Evolutionary conservation across 1,140 invertebrate genomes (phyloP).

Genomic region (Heliconius melpomene): DNA sequence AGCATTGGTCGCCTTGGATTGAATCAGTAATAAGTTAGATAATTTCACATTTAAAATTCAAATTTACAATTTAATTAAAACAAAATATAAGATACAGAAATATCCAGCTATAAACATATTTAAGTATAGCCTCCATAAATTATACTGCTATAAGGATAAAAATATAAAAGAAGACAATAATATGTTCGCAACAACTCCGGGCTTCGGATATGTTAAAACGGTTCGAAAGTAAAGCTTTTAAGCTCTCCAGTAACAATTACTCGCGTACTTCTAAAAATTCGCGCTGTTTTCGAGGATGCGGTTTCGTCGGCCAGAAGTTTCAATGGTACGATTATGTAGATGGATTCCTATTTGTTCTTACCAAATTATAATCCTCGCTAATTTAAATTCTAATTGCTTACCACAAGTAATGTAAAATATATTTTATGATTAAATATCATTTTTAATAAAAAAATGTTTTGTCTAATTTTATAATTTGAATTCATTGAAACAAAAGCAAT

Average conservation of each 20-base stretch:
- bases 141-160: conserved; percentile 6
- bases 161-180: conserved; percentile 21
- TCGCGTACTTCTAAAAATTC: conserved; percentile 42
- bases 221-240: conserved; percentile 50
- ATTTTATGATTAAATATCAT: neutral
- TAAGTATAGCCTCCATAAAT: conserved; percentile 1
- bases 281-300: conserved; percentile 33
- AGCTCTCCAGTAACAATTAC: conserved; percentile 46
- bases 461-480: no score
- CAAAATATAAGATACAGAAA: neutral
- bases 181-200: conserved; percentile 19
- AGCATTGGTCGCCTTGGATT: no score
- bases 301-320: conserved; percentile 28
- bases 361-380: neutral
- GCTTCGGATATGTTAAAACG: conserved; percentile 41
- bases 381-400: neutral
- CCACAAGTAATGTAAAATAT: neutral
- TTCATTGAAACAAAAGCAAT: no score
- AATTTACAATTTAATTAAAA: conserved; percentile 1
- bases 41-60: neutral
- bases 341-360: conserved; percentile 17
- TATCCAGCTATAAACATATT: conserved; percentile 11
- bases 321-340: conserved; percentile 29
- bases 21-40: neutral
- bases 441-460: no score